Evolutionary conservation across 2,113 vertebrate species (phyloP), one percentile per base, ranked within the genome.

Genomic region (Percina caprodes): DNA sequence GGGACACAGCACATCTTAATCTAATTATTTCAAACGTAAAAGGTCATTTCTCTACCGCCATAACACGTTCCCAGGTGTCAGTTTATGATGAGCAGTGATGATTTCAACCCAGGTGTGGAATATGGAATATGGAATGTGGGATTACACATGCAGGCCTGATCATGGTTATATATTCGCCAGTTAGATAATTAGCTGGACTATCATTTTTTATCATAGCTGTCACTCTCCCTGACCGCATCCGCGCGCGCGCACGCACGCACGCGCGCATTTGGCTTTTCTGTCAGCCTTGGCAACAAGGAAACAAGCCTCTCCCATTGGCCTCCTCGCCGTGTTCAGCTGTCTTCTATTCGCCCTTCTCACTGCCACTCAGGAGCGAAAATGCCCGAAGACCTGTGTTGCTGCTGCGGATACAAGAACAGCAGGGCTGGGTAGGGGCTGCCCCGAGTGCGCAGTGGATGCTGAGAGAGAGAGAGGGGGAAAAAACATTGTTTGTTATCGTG

Each of bases 221-320:
- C 69, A 58, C 55, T 62, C 46, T 79, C n/a, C 18, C 11, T 45
- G 16, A 18, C 52, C 16, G 12, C 49, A 6, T 14, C 0, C 69
- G 19, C 16, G 58, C 12, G 39, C 54, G 0, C 71, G 19, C 65
- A 2, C 59, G 3, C 67, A n/a, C 59, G 4, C 26, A 16, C 62
- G 12, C 75, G 4, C 79, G 23, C 49, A 13, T 49, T 35, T 48
- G 23, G 58, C 52, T 62, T 18, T 26, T 58, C 72, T 76, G 21
- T 74, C 91, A 84, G 87, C 91, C 92, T 79, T 91, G 85, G 93
- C 88, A 94, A 94, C 93, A 94, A 58, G 71, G 70, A 82, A 48
- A 81, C 35, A n/a, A 2, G 33, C 51, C 8, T 52, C 82, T 84
- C 75, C 52, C 60, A 94, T 93, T 93, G 93, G 93, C 88, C 70